Conservation (phyloP, 2,888 invertebrate species). For the Prenolepis imparis region DNA sequence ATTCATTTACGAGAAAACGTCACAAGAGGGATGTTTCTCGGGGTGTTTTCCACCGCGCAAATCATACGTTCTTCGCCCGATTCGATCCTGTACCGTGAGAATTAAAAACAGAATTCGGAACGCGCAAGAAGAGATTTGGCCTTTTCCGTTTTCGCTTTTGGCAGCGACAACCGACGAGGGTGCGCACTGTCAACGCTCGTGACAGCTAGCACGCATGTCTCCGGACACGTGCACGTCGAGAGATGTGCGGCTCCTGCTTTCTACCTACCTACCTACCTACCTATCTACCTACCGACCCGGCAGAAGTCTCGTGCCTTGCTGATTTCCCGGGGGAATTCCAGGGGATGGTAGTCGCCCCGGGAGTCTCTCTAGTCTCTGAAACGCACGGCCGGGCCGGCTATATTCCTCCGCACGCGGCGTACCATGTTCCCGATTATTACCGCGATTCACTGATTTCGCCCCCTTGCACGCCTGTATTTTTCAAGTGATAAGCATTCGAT, state of each 20-base stretch:
- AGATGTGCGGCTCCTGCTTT: constrained; percentile 55
- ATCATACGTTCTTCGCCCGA: neutral
- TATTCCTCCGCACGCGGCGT: constrained; percentile 48
- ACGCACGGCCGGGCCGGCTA: constrained; percentile 52
- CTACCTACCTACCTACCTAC: constrained; percentile 63
- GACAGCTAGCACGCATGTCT: constrained; percentile 67
- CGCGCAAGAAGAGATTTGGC: neutral
- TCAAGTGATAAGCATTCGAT: neutral
- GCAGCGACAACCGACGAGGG: neutral
- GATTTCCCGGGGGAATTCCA: constrained; percentile 83
- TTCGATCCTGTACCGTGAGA: neutral
- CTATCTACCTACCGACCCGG: constrained; percentile 69
- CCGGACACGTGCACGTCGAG: constrained; percentile 69
- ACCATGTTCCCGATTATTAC: constrained; percentile 60
- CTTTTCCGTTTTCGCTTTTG: neutral
- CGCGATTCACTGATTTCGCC: constrained; percentile 61
- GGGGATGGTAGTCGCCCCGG: constrained; percentile 64
- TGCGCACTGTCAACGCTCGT: constrained; percentile 67
- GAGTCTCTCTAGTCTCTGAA: constrained; percentile 66
- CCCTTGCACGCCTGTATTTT: constrained; percentile 17
- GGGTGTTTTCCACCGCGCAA: neutral
- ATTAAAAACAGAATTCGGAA: neutral
- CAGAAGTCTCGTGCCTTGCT: constrained; percentile 80
- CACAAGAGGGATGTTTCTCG: neutral
- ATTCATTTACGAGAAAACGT: neutral